Conservation (phyloP, 92 coral and sea anemone species). For the Epizoanthus scotinus region DNA sequence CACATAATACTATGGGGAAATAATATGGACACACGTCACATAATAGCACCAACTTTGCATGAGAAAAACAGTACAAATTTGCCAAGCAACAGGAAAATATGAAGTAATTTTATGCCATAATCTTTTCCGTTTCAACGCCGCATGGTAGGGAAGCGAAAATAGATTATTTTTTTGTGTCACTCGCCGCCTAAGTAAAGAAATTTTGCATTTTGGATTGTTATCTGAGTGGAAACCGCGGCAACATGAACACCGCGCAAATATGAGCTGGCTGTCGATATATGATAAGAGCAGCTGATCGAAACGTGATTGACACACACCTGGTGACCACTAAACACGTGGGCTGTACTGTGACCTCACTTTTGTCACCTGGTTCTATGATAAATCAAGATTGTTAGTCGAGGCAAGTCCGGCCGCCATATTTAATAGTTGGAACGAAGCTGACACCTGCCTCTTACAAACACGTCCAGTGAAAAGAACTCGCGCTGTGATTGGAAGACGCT, state of each 20-base stretch:
- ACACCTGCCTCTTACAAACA: conserved; percentile 76
- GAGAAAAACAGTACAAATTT: conserved; percentile 38
- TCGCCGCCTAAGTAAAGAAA: conserved; percentile 28
- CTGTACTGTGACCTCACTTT: conserved; percentile 62
- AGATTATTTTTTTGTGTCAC: not conserved
- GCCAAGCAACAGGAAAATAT: conserved; percentile 42
- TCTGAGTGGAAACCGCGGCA: conserved; percentile 83
- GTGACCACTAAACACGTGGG: conserved; percentile 91
- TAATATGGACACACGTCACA: conserved; percentile 67
- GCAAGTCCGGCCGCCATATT: conserved; percentile 67
- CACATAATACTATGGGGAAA: conserved; percentile 70
- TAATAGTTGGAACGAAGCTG: conserved; percentile 47
- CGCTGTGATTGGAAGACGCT: conserved; percentile 65
- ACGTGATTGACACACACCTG: conserved; percentile 90
- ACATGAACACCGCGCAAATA: conserved; percentile 72
- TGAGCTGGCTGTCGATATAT: conserved; percentile 31
- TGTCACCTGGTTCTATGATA: conserved; percentile 83
- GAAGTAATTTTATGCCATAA: not conserved
- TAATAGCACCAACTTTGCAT: conserved; percentile 71
- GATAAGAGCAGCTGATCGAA: conserved; percentile 49
- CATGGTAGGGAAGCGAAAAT: conserved; percentile 13
- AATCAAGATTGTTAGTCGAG: conserved; percentile 52
- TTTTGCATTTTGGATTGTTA: not conserved
- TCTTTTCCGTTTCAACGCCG: conserved; percentile 10
- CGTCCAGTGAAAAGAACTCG: conserved; percentile 39